Evolutionary conservation across 2,888 invertebrate genomes (phyloP).

Genomic region (Onchidella celtica): DNA sequence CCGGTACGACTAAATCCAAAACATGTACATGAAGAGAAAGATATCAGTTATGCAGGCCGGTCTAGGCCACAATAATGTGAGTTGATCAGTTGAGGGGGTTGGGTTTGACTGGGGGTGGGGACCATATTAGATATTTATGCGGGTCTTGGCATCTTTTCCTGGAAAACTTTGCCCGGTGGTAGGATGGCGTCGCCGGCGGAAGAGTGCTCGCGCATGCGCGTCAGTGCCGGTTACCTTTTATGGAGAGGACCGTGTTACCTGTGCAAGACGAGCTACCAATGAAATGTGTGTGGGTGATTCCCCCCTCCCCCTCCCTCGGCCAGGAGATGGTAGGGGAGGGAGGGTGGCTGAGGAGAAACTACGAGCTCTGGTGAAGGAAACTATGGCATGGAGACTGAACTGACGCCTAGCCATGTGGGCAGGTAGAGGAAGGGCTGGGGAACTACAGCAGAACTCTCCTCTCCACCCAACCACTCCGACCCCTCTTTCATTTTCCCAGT

Average conservation of each 20-base stretch:
- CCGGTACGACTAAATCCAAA: no score
- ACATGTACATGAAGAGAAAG: no score
- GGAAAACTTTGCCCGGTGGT: neutral
- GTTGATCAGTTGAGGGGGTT: neutral
- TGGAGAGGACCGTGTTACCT: conserved; percentile 26
- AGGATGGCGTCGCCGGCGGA: conserved; percentile 31
- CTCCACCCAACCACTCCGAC: no score
- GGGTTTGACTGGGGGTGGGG: neutral
- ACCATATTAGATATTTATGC: neutral
- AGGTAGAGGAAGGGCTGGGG: no score
- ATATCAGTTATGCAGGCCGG: no score
- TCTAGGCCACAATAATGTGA: neutral
- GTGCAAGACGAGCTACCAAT: no score
- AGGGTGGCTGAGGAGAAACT: neutral
- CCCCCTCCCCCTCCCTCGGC: neutral
- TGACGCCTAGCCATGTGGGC: no score
- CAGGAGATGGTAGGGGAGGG: neutral
- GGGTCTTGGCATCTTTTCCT: conserved; percentile 14
- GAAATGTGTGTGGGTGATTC: no score
- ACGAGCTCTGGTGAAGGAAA: neutral
- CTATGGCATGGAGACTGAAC: no score
- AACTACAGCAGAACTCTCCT: no score
- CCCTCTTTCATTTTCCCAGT: no score
- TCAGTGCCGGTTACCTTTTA: conserved; percentile 27
- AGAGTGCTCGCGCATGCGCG: conserved; percentile 26